These are phyloP conservation scores for Patagioenas fasciata DNA, from an alignment of 2,113 vertebrate genomes.

Conservation along the genomic window DNA sequence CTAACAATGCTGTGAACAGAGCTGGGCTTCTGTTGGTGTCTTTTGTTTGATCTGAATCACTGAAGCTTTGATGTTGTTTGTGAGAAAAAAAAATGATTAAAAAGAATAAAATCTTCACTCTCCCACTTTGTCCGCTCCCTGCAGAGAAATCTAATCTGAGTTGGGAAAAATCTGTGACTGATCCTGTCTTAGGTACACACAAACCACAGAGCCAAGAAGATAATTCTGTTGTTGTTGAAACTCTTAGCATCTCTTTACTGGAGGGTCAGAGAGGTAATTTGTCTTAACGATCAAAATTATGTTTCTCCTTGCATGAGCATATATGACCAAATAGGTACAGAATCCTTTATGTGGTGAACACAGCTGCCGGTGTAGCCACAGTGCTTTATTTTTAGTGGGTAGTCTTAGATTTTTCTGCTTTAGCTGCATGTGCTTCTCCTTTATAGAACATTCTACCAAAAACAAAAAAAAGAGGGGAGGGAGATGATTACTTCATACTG, in stretches of 20 bases:
- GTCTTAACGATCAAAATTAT: background rate
- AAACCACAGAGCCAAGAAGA: background rate
- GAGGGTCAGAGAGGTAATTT: background rate
- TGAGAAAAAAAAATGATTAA: constrained; percentile 52
- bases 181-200: background rate
- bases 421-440: background rate
- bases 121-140: background rate
- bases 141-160: constrained; percentile 7
- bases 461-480: background rate
- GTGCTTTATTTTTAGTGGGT: background rate
- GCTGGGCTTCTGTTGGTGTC: constrained; percentile 26
- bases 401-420: constrained; percentile 8
- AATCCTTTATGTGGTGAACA: background rate
- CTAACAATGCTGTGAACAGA: constrained; percentile 56
- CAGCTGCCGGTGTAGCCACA: background rate
- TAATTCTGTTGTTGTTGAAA: background rate
- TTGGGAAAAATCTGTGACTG: background rate
- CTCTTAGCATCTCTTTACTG: background rate
- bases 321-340: background rate
- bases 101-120: constrained; percentile 26
- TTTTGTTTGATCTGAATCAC: constrained; percentile 43
- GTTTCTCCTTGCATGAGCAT: background rate
- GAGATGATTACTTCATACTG: background rate
- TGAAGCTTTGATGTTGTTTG: constrained; percentile 59
- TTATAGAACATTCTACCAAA: background rate